Evolutionary conservation across 92 coral and sea anemone genomes (phyloP), one percentile per base, ranked within the genome.

Genomic region (Actinostola sp.): DNA sequence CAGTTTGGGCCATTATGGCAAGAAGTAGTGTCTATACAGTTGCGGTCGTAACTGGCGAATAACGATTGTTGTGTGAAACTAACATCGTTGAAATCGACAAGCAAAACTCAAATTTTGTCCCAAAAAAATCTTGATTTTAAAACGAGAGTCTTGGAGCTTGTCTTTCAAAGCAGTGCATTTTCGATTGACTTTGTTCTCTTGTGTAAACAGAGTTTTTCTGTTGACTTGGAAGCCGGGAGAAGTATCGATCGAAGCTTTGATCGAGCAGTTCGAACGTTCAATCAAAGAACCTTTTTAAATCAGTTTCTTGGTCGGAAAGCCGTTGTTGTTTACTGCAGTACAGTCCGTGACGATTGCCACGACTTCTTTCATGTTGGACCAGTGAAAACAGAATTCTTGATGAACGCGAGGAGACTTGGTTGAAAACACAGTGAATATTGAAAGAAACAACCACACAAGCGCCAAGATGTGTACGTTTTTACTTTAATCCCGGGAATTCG

Each of bases 1-100:
- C 97, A 7, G 97, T 89, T 88, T 90, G 97, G 63, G 92, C 92
- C 97, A 90, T 90, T 48, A 61, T 79, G 70, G 36, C 60, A 61
- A 45, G 41, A 8, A 34, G 32, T 49, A 38, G 44, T 16, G 20
- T 61, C 32, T 53, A 53, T 2, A 20, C 9, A 2, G 13, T 53
- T 9, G 60, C 1, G 15, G 29, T 6, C 7, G 60, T 2, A 53
- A 53, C 7, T 31, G 60, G 25, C 29, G 25, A 53, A 9, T 20
- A 2, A 9, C 6, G 60, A 58, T 24, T 20, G 24, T 27, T 19
- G 16, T 35, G 21, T 38, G 78, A 72, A 72, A 58, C 31, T 41
- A 11, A 29, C 68, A 58, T 39, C 0, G 46, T 58, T 9, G 69
- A 54, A 17, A n/a, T 58, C 30, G 23, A 24, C 41, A 53, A 16